phyloP scores from a whole-genome alignment of 2,113 vertebrate species.

The Micromys minutus region DNA sequence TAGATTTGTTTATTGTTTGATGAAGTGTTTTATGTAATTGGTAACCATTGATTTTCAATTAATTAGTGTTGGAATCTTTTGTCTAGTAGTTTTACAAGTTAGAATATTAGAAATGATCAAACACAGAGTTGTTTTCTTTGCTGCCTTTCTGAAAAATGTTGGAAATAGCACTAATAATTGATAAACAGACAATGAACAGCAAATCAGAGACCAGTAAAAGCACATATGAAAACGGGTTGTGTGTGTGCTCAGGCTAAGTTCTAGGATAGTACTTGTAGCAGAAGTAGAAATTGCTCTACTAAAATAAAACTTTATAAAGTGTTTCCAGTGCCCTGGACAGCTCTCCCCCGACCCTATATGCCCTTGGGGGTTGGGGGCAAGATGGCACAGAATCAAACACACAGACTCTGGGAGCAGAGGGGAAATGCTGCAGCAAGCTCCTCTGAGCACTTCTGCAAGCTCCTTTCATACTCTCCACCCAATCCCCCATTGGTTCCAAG shows the following conservation, averaged over 20 bases:
- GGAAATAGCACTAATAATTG: background rate
- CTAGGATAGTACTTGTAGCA: background rate
- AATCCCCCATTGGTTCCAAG: too few species aligned
- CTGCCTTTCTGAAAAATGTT: background rate
- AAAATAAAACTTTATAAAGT: background rate
- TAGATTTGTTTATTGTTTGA: background rate
- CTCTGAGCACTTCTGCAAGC: too few species aligned
- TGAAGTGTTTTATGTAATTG: slow-evolving; percentile 11
- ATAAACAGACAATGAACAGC: background rate
- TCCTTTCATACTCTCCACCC: too few species aligned
- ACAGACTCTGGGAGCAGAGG: too few species aligned
- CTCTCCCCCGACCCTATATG: too few species aligned
- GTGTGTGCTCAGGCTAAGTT: background rate
- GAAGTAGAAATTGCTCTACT: background rate
- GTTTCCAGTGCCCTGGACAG: too few species aligned
- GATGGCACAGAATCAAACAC: too few species aligned
- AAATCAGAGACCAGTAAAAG: background rate
- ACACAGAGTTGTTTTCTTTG: background rate
- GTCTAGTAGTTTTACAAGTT: background rate
- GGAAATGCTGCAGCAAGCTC: too few species aligned
- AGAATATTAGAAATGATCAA: background rate
- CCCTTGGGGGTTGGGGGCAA: too few species aligned
- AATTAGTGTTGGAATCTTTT: background rate
- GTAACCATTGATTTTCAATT: background rate
- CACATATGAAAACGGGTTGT: background rate